These are phyloP conservation scores for Labia minor DNA, from an alignment of 2,888 invertebrate genomes.

Conservation along the genomic window DNA sequence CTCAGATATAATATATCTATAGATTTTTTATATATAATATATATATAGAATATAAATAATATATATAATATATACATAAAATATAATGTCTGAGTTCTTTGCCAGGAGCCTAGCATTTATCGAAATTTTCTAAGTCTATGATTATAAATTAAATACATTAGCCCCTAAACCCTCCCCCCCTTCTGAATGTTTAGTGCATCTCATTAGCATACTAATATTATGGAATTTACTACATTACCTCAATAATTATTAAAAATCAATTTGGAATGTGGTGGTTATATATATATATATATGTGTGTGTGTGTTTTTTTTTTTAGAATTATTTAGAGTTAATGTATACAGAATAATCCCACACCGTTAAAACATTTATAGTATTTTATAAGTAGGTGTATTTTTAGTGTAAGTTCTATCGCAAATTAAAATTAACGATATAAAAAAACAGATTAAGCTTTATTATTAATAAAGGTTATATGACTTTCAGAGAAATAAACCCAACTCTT, in stretches of 20 bases:
- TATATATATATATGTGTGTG: too few species aligned
- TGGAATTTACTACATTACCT: slow-evolving; percentile 3
- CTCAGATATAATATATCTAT: background rate
- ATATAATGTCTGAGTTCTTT: slow-evolving; percentile 22
- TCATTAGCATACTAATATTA: slow-evolving; percentile 59
- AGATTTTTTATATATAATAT: background rate
- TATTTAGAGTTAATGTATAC: slow-evolving; percentile 13
- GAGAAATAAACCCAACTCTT: too few species aligned
- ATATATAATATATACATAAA: slow-evolving; percentile 8
- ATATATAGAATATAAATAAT: too few species aligned
- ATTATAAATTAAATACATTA: slow-evolving; percentile 37
- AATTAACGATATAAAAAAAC: background rate
- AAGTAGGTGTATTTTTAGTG: background rate
- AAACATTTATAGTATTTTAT: background rate
- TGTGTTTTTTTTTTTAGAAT: slow-evolving; percentile 14
- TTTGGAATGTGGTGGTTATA: slow-evolving; percentile 27
- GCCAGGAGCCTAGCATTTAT: slow-evolving; percentile 21
- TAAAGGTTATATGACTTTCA: too few species aligned
- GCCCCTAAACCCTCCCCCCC: slow-evolving; percentile 43
- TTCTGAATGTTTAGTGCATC: slow-evolving; percentile 83
- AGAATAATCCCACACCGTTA: background rate
- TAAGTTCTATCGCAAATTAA: background rate
- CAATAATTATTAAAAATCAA: slow-evolving; percentile 20
- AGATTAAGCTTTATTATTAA: too few species aligned
- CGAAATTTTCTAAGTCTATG: slow-evolving; percentile 14